phyloP scores from a whole-genome alignment of 2,113 vertebrate genomes.

The Colinus virginianus region DNA sequence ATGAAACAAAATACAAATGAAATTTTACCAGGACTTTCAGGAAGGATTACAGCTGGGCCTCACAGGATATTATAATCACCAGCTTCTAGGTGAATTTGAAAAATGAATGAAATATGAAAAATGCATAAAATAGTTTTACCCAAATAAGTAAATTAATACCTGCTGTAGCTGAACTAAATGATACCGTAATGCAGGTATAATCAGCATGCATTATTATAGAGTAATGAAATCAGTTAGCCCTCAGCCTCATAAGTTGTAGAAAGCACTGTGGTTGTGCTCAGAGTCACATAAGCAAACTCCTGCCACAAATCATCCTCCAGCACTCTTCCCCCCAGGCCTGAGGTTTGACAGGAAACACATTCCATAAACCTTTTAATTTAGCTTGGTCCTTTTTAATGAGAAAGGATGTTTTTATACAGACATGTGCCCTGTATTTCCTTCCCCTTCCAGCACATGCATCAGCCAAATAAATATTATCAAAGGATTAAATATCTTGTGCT shows the following conservation, averaged over 20 bases:
- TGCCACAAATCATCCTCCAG: background rate
- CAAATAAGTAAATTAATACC: background rate
- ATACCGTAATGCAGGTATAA: background rate
- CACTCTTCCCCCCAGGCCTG: background rate
- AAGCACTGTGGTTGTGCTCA: background rate
- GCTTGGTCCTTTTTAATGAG: constrained; percentile 32
- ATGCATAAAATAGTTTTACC: background rate
- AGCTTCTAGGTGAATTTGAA: background rate
- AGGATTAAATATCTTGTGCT: constrained; percentile 32
- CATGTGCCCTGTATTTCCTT: constrained; percentile 17
- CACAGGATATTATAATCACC: background rate
- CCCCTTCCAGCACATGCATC: background rate
- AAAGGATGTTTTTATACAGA: constrained; percentile 49
- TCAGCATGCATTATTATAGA: background rate
- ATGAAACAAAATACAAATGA: background rate
- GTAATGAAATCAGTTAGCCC: background rate
- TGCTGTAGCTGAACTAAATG: background rate
- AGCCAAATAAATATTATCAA: constrained; percentile 56
- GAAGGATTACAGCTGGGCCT: background rate
- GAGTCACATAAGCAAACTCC: background rate
- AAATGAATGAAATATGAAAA: background rate
- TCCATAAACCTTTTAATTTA: constrained; percentile 45
- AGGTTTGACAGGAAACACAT: constrained; percentile 29
- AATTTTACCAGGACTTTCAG: background rate
- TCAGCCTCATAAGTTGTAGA: background rate